phyloP scores from a whole-genome alignment of 2,797 vertebrate genomes.

The Tapirus indicus region DNA sequence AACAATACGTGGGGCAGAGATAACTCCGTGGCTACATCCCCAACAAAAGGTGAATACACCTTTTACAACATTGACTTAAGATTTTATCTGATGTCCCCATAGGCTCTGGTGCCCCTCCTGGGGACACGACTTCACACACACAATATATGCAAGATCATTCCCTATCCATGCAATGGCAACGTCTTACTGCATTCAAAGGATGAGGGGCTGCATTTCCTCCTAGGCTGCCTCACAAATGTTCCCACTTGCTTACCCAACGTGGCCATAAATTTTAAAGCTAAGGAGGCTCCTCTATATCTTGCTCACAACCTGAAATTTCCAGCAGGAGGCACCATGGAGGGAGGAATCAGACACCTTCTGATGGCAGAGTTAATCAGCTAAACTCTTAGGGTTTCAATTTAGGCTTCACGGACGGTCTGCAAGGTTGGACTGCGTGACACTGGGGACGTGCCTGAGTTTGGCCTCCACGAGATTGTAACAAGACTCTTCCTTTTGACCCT shows the following conservation, averaged over 20 bases:
- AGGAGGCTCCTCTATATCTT: neutral
- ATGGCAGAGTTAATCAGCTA: neutral
- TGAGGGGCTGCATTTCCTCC: neutral
- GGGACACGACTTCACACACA: neutral
- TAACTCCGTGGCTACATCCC: neutral
- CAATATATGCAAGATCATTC: neutral
- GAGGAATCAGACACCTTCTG: neutral
- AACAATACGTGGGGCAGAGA: neutral
- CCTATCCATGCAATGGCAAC: neutral
- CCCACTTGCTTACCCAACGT: neutral
- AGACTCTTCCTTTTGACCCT: conserved; percentile 64
- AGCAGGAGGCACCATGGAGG: neutral
- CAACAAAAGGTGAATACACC: neutral
- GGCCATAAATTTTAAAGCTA: neutral
- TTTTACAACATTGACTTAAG: neutral
- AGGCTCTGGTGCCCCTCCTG: neutral
- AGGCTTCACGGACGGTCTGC: neutral
- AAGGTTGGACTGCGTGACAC: neutral
- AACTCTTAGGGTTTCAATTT: conserved; percentile 18
- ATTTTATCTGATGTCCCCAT: neutral
- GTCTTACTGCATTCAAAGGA: neutral
- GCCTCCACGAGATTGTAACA: conserved; percentile 60
- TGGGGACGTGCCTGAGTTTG: neutral
- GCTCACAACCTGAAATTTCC: neutral
- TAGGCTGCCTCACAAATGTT: neutral